Evolutionary conservation across 2,113 vertebrate genomes (phyloP), one percentile per base, ranked within the genome.

Genomic region (Hassar affinis): DNA sequence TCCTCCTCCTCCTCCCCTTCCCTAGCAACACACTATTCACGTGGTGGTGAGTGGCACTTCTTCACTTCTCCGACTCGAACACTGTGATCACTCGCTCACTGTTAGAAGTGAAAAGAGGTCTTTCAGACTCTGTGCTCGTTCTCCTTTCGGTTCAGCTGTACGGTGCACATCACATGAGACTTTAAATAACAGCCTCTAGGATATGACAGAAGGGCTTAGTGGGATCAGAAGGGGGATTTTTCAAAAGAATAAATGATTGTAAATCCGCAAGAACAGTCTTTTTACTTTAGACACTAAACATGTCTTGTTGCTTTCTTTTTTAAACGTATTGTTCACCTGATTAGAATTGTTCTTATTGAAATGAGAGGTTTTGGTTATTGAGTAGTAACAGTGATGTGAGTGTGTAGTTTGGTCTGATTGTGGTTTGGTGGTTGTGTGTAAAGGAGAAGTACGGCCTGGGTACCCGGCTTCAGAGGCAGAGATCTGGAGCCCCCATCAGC

Each of bases 1-100:
- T 30, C 22, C n/a, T 30, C 49, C 30, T 76, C 74, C 9, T 10
- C 86, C 92, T 87, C 93, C 68, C 54, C 90, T 91, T 45, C 79
- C 92, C 90, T 95, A 99, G 98, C 97, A 99, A 98, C 98, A 99
- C 92, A 99, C 98, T 94, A 99, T 99, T 96, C 98, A 99, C 92
- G 98, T 99, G 95, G 98, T 98, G 98, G 98, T 99, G 98, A 99
- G 98, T 99, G 94, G 80, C 88, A 89, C 90, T 87, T 93, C 91
- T 92, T 91, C 89, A 88, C 89, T 92, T 88, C 86, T 91, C 90
- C 84, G 81, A 81, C 91, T 85, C 83, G 78, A 88, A 84, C 68
- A 61, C 84, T 88, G 74, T 62, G 86, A 42, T 42, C 71, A 64
- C 61, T 49, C 54, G 30, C 80, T 86, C 59, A 12, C 56, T 61